A percentile compares a stretch with the other conserved stretches of the same genome.
Conservation (phyloP, 2,888 invertebrate species). For the Cheilosia urbana region DNA sequence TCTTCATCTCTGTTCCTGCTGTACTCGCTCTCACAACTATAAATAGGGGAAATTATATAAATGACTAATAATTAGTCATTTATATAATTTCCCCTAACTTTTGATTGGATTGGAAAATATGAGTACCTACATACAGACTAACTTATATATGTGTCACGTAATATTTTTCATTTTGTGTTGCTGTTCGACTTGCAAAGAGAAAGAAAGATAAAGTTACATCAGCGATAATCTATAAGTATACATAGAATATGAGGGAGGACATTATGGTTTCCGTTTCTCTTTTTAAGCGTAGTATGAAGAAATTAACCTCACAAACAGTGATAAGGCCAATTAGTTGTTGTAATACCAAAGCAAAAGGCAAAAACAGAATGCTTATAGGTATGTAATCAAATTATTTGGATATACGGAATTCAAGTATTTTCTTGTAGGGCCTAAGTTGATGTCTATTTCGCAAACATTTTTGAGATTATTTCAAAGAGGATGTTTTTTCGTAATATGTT, state of each 20-base stretch:
- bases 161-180: slow-evolving; percentile 19
- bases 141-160: background rate
- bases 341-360: slow-evolving; percentile 5
- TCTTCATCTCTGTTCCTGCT: too few species aligned
- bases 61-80: too few species aligned
- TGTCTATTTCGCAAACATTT: slow-evolving; percentile 20
- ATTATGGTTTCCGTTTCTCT: slow-evolving; percentile 14
- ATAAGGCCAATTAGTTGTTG: slow-evolving; percentile 21
- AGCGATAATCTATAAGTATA: too few species aligned
- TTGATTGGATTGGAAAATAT: slow-evolving; percentile 14
- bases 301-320: slow-evolving; percentile 17
- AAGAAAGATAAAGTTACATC: slow-evolving; percentile 14
- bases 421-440: background rate
- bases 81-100: slow-evolving; percentile 7
- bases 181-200: slow-evolving; percentile 18
- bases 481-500: slow-evolving; percentile 5
- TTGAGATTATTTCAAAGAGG: slow-evolving; percentile 14
- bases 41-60: too few species aligned
- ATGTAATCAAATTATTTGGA: slow-evolving; percentile 11
- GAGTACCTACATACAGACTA: background rate
- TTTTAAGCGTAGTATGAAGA: background rate
- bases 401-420: slow-evolving; percentile 4
- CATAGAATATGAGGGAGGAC: background rate
- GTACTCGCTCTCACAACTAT: background rate
- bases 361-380: slow-evolving; percentile 9